Conservation (phyloP, 92 coral and sea anemone species). For the Phenganax subtilis region DNA sequence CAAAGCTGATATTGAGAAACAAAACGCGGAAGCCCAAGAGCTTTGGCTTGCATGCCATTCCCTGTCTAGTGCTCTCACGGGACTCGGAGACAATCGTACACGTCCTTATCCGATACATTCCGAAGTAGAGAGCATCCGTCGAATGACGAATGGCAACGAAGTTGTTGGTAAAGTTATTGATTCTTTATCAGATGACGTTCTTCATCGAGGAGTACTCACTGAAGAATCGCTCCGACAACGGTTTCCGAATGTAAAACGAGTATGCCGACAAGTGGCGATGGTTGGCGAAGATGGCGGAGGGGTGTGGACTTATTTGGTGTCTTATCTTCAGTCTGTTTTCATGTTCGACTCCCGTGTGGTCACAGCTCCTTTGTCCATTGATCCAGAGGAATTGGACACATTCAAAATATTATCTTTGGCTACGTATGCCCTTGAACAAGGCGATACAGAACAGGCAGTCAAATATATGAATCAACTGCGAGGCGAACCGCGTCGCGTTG, state of each 20-base stretch:
- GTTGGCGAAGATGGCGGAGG: conserved; percentile 77
- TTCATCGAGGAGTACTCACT: conserved; percentile 62
- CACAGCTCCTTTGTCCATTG: conserved; percentile 70
- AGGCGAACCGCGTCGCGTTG: conserved; percentile 85
- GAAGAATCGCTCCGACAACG: conserved; percentile 74
- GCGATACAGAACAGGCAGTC: conserved; percentile 89
- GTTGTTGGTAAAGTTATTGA: conserved; percentile 63
- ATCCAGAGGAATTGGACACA: conserved; percentile 71
- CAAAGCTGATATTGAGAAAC: conserved; percentile 77
- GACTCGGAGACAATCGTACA: conserved; percentile 45
- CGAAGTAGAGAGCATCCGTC: conserved; percentile 65
- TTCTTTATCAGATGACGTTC: conserved; percentile 71
- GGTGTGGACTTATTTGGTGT: conserved; percentile 80
- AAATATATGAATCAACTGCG: conserved; percentile 88
- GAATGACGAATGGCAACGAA: conserved; percentile 59
- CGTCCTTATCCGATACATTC: conserved; percentile 53
- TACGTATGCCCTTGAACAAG: conserved; percentile 70
- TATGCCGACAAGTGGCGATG: conserved; percentile 89
- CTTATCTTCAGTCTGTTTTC: conserved; percentile 81
- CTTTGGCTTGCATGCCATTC: conserved; percentile 90
- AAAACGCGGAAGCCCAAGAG: conserved; percentile 71
- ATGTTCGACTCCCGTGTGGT: conserved; percentile 74
- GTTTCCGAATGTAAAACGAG: conserved; percentile 67
- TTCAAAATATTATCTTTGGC: conserved; percentile 85
- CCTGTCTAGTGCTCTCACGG: conserved; percentile 69